Evolutionary conservation across 2,797 vertebrate genomes (phyloP).

Genomic region (Rhadinocentrus ornatus): DNA sequence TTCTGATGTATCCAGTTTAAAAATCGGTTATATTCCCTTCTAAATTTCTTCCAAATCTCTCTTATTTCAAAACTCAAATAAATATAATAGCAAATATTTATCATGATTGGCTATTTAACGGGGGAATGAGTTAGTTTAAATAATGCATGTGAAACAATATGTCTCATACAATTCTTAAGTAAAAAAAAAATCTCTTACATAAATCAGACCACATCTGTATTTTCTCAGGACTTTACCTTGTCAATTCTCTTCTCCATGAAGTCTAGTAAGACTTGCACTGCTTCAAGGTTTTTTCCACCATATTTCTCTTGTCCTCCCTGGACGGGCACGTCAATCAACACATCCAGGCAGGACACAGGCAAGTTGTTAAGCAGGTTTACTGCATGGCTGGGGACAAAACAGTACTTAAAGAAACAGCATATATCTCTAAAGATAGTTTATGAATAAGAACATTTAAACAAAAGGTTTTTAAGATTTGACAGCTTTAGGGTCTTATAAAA

Average conservation of each 20-base stretch:
- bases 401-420: not conserved
- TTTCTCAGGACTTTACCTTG: slow-evolving; percentile 85
- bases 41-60: not conserved
- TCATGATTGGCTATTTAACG: not conserved
- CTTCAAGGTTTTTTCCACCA: slow-evolving; percentile 92
- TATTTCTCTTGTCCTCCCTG: slow-evolving; percentile 87
- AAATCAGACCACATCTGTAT: not conserved
- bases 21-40: not conserved
- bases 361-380: slow-evolving; percentile 97
- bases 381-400: slow-evolving; percentile 86
- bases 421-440: not conserved
- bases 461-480: not conserved
- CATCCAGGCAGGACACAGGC: slow-evolving; percentile 93
- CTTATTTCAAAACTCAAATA: not conserved
- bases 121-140: too few relatives aligned
- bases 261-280: slow-evolving; percentile 88
- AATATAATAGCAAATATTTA: not conserved
- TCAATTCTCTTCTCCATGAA: slow-evolving; percentile 99
- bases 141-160: too few relatives aligned
- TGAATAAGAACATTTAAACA: not conserved
- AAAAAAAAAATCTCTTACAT: not conserved
- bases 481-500: not conserved
- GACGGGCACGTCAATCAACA: slow-evolving; percentile 88
- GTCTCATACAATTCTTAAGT: too few relatives aligned
- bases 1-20: too few relatives aligned